These are phyloP conservation scores for Papilio helenus DNA, from an alignment of 1,140 invertebrate genomes.

Conservation along the genomic window DNA sequence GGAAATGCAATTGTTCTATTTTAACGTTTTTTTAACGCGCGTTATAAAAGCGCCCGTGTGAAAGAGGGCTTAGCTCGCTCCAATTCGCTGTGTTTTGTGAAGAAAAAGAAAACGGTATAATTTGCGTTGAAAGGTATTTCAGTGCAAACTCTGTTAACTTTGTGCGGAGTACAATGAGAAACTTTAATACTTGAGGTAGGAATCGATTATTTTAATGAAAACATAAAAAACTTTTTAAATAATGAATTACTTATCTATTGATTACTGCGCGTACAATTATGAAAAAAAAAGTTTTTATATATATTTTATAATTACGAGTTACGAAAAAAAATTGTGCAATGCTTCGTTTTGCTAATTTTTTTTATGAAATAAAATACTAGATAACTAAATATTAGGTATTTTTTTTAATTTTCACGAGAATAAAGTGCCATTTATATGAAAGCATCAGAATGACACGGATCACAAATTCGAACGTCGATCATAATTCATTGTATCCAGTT, in stretches of 20 bases:
- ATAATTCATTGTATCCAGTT: background rate
- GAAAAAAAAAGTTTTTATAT: too few relatives aligned
- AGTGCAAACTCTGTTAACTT: background rate
- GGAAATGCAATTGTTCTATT: too few relatives aligned
- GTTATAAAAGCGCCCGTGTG: too few relatives aligned
- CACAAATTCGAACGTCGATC: background rate
- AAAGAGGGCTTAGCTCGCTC: background rate
- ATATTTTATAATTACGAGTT: too few relatives aligned
- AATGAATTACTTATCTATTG: too few relatives aligned
- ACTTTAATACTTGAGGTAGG: background rate
- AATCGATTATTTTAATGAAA: background rate
- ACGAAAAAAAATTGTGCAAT: too few relatives aligned
- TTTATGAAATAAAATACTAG: too few relatives aligned
- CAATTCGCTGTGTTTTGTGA: background rate
- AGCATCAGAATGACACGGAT: background rate
- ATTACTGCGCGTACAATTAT: too few relatives aligned
- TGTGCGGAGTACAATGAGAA: background rate
- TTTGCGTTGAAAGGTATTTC: constrained; percentile 11
- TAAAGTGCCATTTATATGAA: too few relatives aligned
- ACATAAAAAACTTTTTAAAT: background rate
- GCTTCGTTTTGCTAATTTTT: too few relatives aligned
- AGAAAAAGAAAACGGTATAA: background rate
- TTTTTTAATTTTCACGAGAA: background rate
- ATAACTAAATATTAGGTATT: background rate
- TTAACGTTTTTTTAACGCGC: too few relatives aligned